Conservation (phyloP, 2,888 invertebrate genomes). For the Dolichomitus sp. region DNA sequence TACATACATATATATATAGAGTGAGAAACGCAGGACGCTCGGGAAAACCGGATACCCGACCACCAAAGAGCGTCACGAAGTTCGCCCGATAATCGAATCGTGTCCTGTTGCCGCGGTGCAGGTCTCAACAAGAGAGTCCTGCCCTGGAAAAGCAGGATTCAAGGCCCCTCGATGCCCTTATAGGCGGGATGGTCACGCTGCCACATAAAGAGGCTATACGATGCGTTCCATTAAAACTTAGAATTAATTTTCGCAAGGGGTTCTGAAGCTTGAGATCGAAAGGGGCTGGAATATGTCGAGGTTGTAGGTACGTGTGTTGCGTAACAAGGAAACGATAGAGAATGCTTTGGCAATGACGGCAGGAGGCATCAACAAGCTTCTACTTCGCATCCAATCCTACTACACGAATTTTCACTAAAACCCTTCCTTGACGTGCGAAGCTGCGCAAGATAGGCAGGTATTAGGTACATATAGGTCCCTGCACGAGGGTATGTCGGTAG, state of each 20-base stretch:
- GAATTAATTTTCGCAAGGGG: constrained; percentile 79
- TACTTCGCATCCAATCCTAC: constrained; percentile 81
- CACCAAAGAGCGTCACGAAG: constrained; percentile 73
- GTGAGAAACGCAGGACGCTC: constrained; percentile 35
- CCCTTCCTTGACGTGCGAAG: constrained; percentile 69
- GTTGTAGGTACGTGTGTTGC: not conserved
- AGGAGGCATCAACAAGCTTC: constrained; percentile 75
- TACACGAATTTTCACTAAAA: constrained; percentile 81
- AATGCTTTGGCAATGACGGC: constrained; percentile 63
- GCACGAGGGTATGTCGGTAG: not conserved
- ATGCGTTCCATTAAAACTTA: constrained; percentile 82
- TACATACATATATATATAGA: not conserved
- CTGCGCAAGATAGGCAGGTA: constrained; percentile 24
- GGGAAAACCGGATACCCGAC: constrained; percentile 61
- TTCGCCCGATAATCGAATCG: constrained; percentile 80
- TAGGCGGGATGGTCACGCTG: constrained; percentile 24
- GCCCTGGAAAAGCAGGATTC: constrained; percentile 72
- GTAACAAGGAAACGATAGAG: constrained; percentile 9
- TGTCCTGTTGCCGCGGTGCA: constrained; percentile 54
- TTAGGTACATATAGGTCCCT: not conserved
- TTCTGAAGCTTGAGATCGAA: not conserved
- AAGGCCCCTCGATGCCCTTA: constrained; percentile 7
- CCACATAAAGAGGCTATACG: constrained; percentile 28
- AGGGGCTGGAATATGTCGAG: constrained; percentile 5
- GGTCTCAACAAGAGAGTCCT: constrained; percentile 41